Evolutionary conservation across 2,113 vertebrate species (phyloP).

Genomic region (Gallinago jamesoni): DNA sequence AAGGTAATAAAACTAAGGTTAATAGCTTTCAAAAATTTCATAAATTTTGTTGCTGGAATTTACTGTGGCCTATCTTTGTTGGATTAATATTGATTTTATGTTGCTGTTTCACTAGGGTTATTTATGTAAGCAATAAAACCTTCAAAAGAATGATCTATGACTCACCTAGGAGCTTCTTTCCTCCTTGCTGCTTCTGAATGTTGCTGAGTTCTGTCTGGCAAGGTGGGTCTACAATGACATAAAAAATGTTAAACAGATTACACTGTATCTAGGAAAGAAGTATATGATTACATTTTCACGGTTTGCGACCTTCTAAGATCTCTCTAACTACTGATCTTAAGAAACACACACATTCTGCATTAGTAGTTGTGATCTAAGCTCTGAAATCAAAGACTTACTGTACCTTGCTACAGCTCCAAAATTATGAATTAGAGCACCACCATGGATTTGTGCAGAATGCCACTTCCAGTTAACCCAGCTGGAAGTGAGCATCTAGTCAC

Average conservation of each 20-base stretch:
- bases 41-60: constrained; percentile 73
- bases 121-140: constrained; percentile 75
- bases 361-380: background rate
- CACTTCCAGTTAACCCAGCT: background rate
- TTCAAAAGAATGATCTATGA: constrained; percentile 64
- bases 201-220: constrained; percentile 89
- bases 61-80: constrained; percentile 64
- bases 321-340: background rate
- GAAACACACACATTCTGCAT: background rate
- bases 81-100: constrained; percentile 80
- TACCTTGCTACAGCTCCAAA: background rate
- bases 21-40: constrained; percentile 72
- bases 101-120: constrained; percentile 71
- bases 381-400: background rate
- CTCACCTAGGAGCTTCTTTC: constrained; percentile 92
- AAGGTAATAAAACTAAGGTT: constrained; percentile 73
- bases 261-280: background rate
- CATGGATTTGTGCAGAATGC: background rate
- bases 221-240: constrained; percentile 86
- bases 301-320: background rate
- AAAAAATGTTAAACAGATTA: constrained; percentile 39
- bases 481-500: background rate
- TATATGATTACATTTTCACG: background rate
- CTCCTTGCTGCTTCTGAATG: constrained; percentile 86
- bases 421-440: background rate